Base-by-base conservation (phyloP, 2,113 vertebrate species). In the Python bivittatus region DNA sequence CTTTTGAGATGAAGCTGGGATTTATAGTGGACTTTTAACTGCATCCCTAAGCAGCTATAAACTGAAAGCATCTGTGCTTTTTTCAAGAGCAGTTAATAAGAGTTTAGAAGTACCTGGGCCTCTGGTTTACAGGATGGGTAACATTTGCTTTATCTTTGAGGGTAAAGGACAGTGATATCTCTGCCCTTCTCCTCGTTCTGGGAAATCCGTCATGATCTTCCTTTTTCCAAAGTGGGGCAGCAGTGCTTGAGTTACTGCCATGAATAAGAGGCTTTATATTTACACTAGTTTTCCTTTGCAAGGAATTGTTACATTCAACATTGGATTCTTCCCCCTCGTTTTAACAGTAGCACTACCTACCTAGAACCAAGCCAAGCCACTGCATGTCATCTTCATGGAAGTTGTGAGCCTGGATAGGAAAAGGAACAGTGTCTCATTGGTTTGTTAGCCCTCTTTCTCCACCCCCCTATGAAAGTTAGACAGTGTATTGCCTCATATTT, bases 11-110 rank as follows among this genome's bases (percentile, higher is more conserved):
- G 20, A 93, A 91, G 68, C 64, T 95, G 89, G 10, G 60, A 91
- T 89, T 89, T 23, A 92, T 68, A 95, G 72, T 79, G 91, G 89
- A 33, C 61, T 96, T 89, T 61, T 94, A 68, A 95, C 57, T 72
- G 54, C 88, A 56, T 92, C 68, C 84, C 44, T 61, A 56, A 91
- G 6, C 72, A 1, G 0, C 44, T 91, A n/a, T 92, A 88, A 94
- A 83, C 33, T 0, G 0, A 44, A 89, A 88, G 29, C 57, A 44
- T 54, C 42, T 89, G 54, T 2, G 88, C 52, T 93, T 93, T 88
- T 0, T 0, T 90, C 48, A 54, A 89, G 92, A 3, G 48, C 48
- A 48, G 0, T 0, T 29, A 86, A 20, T 93, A 85, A 29, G 84
- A 84, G 94, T 15, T 86, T 60, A 48, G 68, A 52, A 91, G 72